These are phyloP conservation scores for Tauraco hartlaubi DNA, from an alignment of 2,797 vertebrate species.

Conservation along the genomic window DNA sequence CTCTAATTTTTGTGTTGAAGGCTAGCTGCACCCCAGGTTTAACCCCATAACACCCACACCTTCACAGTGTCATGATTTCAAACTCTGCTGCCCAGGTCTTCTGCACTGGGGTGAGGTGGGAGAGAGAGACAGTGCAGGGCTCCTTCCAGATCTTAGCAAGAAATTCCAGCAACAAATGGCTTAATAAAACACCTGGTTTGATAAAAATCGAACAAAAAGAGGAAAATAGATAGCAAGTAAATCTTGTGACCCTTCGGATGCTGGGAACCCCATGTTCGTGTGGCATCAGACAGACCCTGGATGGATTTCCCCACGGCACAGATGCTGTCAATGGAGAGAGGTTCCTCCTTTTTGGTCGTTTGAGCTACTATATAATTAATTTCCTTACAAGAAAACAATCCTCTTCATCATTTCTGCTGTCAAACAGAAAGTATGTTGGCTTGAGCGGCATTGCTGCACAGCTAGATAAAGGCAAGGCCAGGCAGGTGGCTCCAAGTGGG, in stretches of 20 bases:
- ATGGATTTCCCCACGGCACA: background rate
- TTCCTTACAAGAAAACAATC: background rate
- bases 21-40: background rate
- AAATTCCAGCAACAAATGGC: background rate
- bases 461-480: background rate
- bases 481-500: fast-evolving
- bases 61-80: background rate
- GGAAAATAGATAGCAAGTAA: background rate
- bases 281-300: fast-evolving
- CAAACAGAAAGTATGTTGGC: background rate
- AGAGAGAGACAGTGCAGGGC: background rate
- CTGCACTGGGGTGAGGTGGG: background rate
- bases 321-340: fast-evolving
- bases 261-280: fast-evolving
- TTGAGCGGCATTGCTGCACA: background rate
- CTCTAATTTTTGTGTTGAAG: background rate
- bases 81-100: background rate
- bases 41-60: background rate
- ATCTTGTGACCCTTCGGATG: background rate
- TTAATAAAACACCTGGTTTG: background rate
- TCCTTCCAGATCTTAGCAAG: background rate
- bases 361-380: background rate
- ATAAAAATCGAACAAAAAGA: background rate
- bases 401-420: background rate
- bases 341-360: background rate